Evolutionary conservation across 2,888 invertebrate genomes (phyloP).

Genomic region (Thymelicus sylvestris): DNA sequence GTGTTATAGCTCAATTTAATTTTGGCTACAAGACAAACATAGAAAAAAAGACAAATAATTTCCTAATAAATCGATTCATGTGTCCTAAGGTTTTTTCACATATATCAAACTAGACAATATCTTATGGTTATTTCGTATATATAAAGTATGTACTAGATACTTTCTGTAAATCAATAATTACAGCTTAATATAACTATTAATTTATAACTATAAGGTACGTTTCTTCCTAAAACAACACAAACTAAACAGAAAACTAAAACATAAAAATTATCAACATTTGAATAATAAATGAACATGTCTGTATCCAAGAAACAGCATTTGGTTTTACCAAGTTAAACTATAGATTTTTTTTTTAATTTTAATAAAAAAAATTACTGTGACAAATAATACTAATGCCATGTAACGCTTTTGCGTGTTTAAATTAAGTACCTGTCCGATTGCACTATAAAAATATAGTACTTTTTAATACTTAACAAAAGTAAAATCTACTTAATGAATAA

Average conservation of each 20-base stretch:
- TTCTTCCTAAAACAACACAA: too few relatives aligned
- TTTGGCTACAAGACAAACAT: background rate
- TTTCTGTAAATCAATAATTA: too few relatives aligned
- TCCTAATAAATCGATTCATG: too few relatives aligned
- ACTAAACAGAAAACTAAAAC: too few relatives aligned
- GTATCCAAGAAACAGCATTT: background rate
- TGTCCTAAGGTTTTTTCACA: too few relatives aligned
- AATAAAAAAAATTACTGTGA: background rate
- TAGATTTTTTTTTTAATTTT: too few relatives aligned
- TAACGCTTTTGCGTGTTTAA: background rate
- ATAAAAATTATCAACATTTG: too few relatives aligned
- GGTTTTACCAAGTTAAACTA: background rate
- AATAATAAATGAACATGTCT: background rate
- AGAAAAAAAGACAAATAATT: background rate
- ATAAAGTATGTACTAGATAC: too few relatives aligned
- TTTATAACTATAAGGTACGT: slow-evolving; percentile 1
- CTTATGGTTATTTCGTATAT: too few relatives aligned
- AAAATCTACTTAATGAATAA: slow-evolving; percentile 39
- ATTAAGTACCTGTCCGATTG: background rate
- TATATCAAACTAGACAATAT: too few relatives aligned
- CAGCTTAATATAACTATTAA: background rate
- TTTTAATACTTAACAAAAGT: background rate
- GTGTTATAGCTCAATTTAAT: background rate
- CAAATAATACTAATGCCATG: background rate
- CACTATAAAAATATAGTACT: background rate